Evolutionary conservation across 1,140 invertebrate genomes (phyloP).

Genomic region (Fopius arisanus): DNA sequence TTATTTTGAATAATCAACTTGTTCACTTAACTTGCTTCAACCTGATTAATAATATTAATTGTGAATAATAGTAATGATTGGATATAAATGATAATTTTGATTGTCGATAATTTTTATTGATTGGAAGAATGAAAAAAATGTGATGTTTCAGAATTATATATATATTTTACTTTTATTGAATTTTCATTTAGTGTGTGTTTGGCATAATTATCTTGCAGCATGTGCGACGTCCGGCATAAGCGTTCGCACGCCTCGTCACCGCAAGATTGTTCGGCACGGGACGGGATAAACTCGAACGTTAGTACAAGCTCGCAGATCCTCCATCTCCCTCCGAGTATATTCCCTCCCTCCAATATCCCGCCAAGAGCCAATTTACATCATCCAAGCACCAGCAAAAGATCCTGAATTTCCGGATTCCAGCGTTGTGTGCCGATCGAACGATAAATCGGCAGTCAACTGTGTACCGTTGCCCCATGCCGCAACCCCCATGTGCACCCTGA

Average conservation of each 20-base stretch:
- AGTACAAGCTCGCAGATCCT: not conserved
- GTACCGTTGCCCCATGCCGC: constrained; percentile 41
- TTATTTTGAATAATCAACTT: no score
- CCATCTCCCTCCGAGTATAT: not conserved
- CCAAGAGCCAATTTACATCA: constrained; percentile 46
- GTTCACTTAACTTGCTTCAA: no score
- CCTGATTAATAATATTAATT: no score
- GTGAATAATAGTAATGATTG: no score
- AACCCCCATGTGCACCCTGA: constrained; percentile 11
- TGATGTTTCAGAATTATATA: no score
- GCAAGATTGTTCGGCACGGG: not conserved
- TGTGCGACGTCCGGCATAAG: constrained; percentile 18
- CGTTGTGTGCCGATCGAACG: constrained; percentile 41
- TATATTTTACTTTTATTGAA: no score
- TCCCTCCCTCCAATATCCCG: not conserved
- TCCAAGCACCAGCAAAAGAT: constrained; percentile 32
- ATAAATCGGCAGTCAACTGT: constrained; percentile 48
- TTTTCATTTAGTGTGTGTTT: no score
- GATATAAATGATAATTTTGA: no score
- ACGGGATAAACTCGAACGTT: not conserved
- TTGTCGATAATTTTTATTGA: no score
- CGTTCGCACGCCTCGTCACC: constrained; percentile 48
- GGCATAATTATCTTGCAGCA: no score
- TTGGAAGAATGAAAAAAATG: no score
- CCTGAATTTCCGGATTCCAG: constrained; percentile 49